These are phyloP conservation scores for Macrostomum lignano DNA, from an alignment of 1,140 invertebrate genomes.

Conservation along the genomic window DNA sequence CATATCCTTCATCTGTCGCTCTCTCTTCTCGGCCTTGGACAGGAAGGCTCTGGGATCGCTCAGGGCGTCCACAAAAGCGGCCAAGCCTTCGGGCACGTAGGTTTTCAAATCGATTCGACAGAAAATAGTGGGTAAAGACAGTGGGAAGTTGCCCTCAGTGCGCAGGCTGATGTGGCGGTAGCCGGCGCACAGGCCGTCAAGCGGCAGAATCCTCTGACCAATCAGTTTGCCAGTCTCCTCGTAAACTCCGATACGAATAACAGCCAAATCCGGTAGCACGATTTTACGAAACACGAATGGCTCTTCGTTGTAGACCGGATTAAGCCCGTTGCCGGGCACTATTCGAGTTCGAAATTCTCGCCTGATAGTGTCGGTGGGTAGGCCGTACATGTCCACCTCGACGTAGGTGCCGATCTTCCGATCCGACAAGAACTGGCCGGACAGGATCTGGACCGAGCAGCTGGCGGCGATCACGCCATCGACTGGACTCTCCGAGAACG, in stretches of 20 bases:
- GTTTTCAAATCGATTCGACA: conserved; percentile 97
- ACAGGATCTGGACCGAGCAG: conserved; percentile 86
- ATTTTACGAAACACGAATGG: conserved; percentile 34
- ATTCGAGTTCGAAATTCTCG: conserved; percentile 85
- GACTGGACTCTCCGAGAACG: conserved; percentile 90
- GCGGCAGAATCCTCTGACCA: conserved; percentile 76
- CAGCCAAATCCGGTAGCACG: conserved; percentile 82
- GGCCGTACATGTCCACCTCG: conserved; percentile 97
- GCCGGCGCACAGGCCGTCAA: conserved; percentile 77
- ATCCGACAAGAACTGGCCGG: conserved; percentile 93
- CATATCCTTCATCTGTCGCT: conserved; percentile 33
- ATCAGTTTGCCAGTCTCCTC: conserved; percentile 87
- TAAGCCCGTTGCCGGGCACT: conserved; percentile 63
- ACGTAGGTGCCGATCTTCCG: conserved; percentile 96
- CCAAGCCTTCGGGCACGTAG: conserved; percentile 78
- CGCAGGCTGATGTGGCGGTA: conserved; percentile 85
- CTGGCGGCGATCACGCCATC: conserved; percentile 96
- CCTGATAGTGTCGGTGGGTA: conserved; percentile 89
- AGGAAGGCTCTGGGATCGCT: conserved; percentile 75
- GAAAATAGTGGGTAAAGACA: conserved; percentile 90
- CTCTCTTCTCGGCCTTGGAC: conserved; percentile 49
- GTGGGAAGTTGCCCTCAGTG: conserved; percentile 92
- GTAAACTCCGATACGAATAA: conserved; percentile 83
- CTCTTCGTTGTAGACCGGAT: conserved; percentile 51
- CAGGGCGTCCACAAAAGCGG: conserved; percentile 76